phyloP scores from a whole-genome alignment of 64 coral and sea anemone genomes.

The Orbicella faveolata region DNA sequence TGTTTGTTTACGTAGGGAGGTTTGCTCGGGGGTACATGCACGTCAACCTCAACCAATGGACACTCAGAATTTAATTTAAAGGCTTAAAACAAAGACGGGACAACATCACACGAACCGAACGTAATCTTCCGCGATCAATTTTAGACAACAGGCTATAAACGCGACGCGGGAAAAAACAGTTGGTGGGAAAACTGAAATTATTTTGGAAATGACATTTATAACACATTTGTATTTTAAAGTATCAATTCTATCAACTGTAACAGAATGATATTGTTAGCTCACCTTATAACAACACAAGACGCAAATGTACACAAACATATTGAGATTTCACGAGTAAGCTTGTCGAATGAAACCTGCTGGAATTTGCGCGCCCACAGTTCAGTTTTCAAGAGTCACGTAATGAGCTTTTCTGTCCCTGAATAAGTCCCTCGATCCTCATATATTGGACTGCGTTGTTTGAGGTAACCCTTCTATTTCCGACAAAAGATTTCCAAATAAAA shows the following conservation, averaged over 20 bases:
- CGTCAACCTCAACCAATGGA: neutral
- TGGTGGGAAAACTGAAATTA: neutral
- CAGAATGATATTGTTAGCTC: neutral
- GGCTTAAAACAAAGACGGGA: too few species aligned
- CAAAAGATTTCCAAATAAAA: neutral
- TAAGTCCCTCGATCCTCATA: too few species aligned
- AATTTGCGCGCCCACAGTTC: slow-evolving; percentile 7
- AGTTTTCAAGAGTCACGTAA: neutral
- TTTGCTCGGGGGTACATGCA: neutral
- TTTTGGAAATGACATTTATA: neutral
- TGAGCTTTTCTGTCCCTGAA: neutral
- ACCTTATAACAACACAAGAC: neutral
- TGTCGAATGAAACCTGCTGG: neutral
- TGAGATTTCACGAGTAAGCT: neutral
- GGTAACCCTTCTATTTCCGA: neutral
- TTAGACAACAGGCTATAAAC: too few species aligned
- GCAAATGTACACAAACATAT: neutral
- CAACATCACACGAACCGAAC: too few species aligned
- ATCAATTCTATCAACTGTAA: neutral
- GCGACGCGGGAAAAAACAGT: too few species aligned
- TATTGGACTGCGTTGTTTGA: neutral
- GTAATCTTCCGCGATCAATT: too few species aligned
- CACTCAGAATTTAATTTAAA: neutral
- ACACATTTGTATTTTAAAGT: neutral
- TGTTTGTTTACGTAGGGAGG: neutral